Base-by-base conservation (phyloP, 2,113 vertebrate species). In the Neolamprologus devosi region DNA sequence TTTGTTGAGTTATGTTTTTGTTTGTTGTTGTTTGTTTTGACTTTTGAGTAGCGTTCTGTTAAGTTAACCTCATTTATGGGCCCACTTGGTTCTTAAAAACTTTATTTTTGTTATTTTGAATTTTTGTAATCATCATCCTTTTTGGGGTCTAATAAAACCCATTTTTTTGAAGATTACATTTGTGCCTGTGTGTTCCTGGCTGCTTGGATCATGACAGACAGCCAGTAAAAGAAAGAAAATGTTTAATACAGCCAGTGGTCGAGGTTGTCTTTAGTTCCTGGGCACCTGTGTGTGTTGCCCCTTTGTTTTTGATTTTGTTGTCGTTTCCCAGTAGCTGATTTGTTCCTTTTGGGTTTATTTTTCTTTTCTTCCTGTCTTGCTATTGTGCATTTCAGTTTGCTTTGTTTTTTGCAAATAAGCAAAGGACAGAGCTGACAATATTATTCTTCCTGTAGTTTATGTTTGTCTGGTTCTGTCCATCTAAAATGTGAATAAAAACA, bases 351-450 rank as follows among this genome's bases (percentile, higher is more conserved):
- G 57, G 57, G 57, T 60, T 30, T 30, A 60, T 60, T 60, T 60
- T 60, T 17, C 26, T 60, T 0, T 30, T 17, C 57, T 30, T 58
- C 26, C 8, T 0, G 5, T 17, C 26, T 33, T 10, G 57, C 28
- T 60, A 54, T 17, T 60, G 57, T 17, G 14, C 57, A 10, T 60
- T 60, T 60, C 57, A 60, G 57, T 17, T 60, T 60, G 57, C 2
- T 60, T 60, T 60, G 26, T 60, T 30, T 60, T 60, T 33, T 60
- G 0, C 57, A 60, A 60, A 60, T 60, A 60, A 10, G 57, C 26
- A 30, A 60, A 0, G 2, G 57, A 60, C 26, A 30, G 57, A 60
- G 57, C 28, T 60, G 57, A 60, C 16, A 19, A 60, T 60, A 0
- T 60, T 33, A 19, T 60, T 0, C 3, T 33, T 33, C 16, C 57